Percentiles rank a stretch among this genome's conserved stretches.
Evolutionary conservation across 2,888 invertebrate species (phyloP).

Genomic region (Ochropacha duplaris): DNA sequence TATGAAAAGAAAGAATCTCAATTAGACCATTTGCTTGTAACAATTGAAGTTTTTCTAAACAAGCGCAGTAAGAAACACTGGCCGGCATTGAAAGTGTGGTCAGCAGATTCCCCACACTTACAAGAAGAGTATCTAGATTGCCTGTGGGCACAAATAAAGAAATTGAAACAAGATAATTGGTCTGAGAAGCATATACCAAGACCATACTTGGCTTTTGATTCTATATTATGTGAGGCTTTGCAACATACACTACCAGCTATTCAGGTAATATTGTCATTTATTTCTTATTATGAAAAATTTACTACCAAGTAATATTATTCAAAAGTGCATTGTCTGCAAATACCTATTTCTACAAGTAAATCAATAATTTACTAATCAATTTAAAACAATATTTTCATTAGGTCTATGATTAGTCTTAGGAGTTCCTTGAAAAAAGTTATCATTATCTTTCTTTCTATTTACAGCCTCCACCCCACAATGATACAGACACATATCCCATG

Average conservation of each 20-base stretch:
- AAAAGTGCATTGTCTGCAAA: too few relatives aligned
- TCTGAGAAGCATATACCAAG: constrained; percentile 97
- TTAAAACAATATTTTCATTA: too few relatives aligned
- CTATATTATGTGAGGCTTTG: constrained; percentile 96
- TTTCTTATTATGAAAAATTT: too few relatives aligned
- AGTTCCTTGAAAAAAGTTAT: too few relatives aligned
- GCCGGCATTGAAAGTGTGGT: constrained; percentile 96
- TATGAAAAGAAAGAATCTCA: constrained; percentile 98
- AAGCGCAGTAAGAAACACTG: constrained; percentile 97
- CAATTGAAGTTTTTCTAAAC: constrained; percentile 94
- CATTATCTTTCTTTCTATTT: constrained; percentile 28
- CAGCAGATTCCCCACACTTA: constrained; percentile 95
- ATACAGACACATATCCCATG: constrained; percentile 94
- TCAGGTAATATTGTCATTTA: constrained; percentile 52
- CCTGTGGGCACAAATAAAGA: constrained; percentile 92
- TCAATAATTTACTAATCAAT: too few relatives aligned
- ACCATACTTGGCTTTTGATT: constrained; percentile 98
- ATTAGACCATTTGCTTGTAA: constrained; percentile 93
- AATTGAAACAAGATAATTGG: constrained; percentile 97
- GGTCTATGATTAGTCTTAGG: too few relatives aligned
- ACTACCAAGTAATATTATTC: too few relatives aligned
- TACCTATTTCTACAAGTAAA: too few relatives aligned
- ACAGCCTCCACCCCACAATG: constrained; percentile 96
- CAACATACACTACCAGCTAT: constrained; percentile 97
- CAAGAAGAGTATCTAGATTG: constrained; percentile 99